A percentile compares a stretch with the other conserved stretches of the same genome.
Evolutionary conservation across 1,140 invertebrate genomes (phyloP).

Genomic region (Acromyrmex echinatior): DNA sequence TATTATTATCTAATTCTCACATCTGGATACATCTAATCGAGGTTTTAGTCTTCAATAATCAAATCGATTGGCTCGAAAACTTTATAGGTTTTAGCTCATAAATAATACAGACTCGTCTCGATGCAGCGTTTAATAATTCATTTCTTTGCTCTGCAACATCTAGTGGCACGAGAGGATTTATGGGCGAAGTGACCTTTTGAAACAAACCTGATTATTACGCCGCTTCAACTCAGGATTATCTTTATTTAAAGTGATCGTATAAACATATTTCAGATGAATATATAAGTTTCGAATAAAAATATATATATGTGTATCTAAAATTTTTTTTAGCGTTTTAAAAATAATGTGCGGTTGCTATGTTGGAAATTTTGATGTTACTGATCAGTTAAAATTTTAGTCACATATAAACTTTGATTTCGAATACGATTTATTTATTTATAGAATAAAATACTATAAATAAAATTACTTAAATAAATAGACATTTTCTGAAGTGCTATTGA

Average conservation of each 20-base stretch:
- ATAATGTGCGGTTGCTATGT: not conserved
- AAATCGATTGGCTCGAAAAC: conserved; percentile 56
- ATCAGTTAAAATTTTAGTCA: not conserved
- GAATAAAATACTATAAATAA: conserved; percentile 33
- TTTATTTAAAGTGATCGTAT: conserved; percentile 14
- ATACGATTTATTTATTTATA: not conserved
- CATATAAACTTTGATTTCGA: not conserved
- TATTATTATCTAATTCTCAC: conserved; percentile 55
- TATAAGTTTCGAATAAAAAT: conserved; percentile 6
- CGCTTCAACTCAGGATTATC: conserved; percentile 33
- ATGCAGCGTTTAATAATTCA: conserved; percentile 61
- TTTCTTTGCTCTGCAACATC: conserved; percentile 57
- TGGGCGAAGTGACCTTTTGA: conserved; percentile 64
- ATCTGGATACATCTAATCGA: conserved; percentile 43
- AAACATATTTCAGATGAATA: not conserved
- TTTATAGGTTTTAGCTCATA: conserved; percentile 43
- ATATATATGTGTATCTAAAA: not conserved
- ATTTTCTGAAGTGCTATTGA: not conserved
- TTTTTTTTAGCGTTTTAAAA: conserved; percentile 2
- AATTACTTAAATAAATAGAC: conserved; percentile 6
- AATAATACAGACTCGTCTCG: conserved; percentile 52
- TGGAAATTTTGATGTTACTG: not conserved
- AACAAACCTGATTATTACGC: conserved; percentile 64
- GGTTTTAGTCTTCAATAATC: conserved; percentile 47
- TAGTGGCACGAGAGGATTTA: conserved; percentile 68